phyloP scores from a whole-genome alignment of 2,113 vertebrate species.

The Cynoglossus semilaevis region DNA sequence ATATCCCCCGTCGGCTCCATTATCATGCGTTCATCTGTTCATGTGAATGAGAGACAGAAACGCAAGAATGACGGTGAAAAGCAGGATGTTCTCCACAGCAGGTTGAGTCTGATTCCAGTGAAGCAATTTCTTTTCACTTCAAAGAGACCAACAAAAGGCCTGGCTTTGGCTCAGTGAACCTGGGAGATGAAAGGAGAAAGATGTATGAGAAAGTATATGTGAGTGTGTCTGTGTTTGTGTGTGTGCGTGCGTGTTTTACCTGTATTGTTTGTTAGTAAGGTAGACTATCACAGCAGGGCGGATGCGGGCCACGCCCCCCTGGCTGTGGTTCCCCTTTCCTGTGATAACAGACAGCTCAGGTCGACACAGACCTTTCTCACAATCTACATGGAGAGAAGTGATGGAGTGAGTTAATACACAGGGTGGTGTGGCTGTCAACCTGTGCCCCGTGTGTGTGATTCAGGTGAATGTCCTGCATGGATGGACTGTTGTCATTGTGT shows the following conservation, averaged over 20 bases:
- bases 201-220: slow-evolving; percentile 12
- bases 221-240: slow-evolving; percentile 8
- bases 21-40: neutral
- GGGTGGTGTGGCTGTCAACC: too few species aligned
- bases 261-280: slow-evolving; percentile 89
- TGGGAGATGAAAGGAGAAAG: slow-evolving; percentile 60
- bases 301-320: slow-evolving; percentile 94
- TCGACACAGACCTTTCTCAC: slow-evolving; percentile 82
- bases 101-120: slow-evolving; percentile 28
- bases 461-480: too few species aligned
- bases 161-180: slow-evolving; percentile 87
- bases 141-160: slow-evolving; percentile 87
- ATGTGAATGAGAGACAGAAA: slow-evolving; percentile 1
- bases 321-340: slow-evolving; percentile 96
- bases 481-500: too few species aligned
- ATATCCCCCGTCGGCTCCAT: too few species aligned
- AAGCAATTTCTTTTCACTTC: slow-evolving; percentile 65
- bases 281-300: slow-evolving; percentile 93
- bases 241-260: slow-evolving; percentile 67
- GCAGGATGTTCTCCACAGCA: slow-evolving; percentile 20
- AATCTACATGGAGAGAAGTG: slow-evolving; percentile 78
- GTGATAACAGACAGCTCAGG: slow-evolving; percentile 93
- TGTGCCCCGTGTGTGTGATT: too few species aligned
- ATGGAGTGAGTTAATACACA: slow-evolving; percentile 25
- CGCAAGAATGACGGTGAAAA: too few species aligned